Conservation (phyloP, 2,113 vertebrate genomes). For the Myodes glareolus region DNA sequence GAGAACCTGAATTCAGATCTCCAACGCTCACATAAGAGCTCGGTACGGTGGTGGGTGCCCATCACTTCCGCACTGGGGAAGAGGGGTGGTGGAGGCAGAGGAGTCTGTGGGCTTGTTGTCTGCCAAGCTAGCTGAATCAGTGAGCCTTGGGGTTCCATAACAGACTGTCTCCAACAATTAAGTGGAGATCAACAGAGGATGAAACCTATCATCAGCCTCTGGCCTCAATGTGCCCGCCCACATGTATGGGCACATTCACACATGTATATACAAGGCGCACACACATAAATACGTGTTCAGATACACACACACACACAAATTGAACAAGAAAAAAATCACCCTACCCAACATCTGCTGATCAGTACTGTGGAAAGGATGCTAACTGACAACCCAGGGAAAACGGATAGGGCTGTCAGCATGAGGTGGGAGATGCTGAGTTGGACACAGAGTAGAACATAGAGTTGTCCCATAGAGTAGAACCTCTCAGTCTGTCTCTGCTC, state of each 20-base stretch:
- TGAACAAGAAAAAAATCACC: background rate
- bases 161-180: background rate
- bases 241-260: no score
- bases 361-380: background rate
- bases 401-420: no score
- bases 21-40: background rate
- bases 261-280: background rate
- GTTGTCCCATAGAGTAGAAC: background rate
- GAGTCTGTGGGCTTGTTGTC: background rate
- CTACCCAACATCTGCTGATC: background rate
- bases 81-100: background rate
- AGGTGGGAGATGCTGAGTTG: background rate
- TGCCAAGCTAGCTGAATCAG: background rate
- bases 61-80: background rate
- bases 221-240: background rate
- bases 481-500: conserved; percentile 3
- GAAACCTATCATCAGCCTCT: background rate
- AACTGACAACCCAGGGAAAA: background rate
- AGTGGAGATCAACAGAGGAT: background rate
- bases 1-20: background rate
- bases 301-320: background rate
- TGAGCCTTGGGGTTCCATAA: background rate
- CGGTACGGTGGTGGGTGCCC: no score
- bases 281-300: background rate
- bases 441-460: no score